Evolutionary conservation across 2,113 vertebrate genomes (phyloP).

Genomic region (Romanogobio albipinnatus): DNA sequence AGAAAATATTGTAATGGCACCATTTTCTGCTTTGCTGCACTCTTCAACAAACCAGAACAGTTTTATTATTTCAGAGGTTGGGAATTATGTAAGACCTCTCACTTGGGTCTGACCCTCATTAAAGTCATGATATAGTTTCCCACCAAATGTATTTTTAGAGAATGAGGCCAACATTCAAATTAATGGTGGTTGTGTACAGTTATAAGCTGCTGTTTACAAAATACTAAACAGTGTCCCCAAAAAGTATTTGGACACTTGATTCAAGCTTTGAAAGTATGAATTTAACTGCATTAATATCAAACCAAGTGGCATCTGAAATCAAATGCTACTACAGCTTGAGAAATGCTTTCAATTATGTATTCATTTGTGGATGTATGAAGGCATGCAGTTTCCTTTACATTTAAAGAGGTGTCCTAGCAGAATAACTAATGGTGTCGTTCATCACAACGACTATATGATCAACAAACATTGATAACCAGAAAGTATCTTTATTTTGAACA

Average conservation of each 20-base stretch:
- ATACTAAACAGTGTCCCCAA: background rate
- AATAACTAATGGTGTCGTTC: too few species aligned
- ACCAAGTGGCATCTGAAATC: too few species aligned
- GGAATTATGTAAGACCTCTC: constrained; percentile 59
- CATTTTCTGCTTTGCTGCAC: constrained; percentile 77
- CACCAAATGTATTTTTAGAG: constrained; percentile 74
- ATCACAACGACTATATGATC: too few species aligned
- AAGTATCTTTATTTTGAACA: background rate
- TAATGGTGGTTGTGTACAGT: background rate
- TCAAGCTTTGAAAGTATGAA: too few species aligned
- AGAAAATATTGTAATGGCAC: constrained; percentile 68
- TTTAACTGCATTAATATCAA: too few species aligned
- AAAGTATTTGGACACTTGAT: background rate
- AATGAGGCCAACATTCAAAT: constrained; percentile 1
- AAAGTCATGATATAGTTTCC: constrained; percentile 68
- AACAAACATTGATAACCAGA: too few species aligned
- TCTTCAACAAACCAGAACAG: constrained; percentile 74
- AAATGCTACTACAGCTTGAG: too few species aligned
- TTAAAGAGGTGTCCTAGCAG: too few species aligned
- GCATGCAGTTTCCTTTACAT: too few species aligned
- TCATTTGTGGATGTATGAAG: too few species aligned
- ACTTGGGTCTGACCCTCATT: constrained; percentile 52
- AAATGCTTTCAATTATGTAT: too few species aligned
- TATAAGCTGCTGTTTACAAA: constrained; percentile 10
- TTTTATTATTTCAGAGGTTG: constrained; percentile 72